Percentiles rank a stretch among this genome's conserved stretches.
Evolutionary conservation across 1,140 invertebrate genomes (phyloP).

Genomic region (Oreohelix idahoensis): DNA sequence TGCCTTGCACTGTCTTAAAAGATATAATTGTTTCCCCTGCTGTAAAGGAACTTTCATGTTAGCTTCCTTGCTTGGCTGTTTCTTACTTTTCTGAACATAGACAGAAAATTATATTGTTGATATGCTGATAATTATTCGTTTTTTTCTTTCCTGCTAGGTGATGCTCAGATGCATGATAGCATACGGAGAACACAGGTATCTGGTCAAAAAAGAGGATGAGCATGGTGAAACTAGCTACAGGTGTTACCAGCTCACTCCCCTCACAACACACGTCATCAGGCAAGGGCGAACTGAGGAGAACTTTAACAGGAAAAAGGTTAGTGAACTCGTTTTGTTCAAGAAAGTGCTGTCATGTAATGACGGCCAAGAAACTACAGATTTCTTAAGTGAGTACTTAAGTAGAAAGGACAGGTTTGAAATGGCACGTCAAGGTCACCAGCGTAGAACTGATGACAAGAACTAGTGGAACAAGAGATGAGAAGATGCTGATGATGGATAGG

Average conservation of each 20-base stretch:
- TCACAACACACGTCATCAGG: neutral
- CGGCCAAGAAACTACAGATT: too few species aligned
- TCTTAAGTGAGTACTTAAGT: neutral
- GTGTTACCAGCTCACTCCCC: neutral
- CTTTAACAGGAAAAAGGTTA: neutral
- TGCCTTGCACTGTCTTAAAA: too few species aligned
- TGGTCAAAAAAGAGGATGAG: slow-evolving; percentile 5
- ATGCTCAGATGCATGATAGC: neutral
- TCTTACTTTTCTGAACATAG: too few species aligned
- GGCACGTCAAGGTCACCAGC: neutral
- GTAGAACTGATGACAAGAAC: neutral
- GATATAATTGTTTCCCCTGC: too few species aligned
- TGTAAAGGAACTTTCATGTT: too few species aligned
- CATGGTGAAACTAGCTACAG: neutral
- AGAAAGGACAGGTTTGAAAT: neutral
- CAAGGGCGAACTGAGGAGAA: neutral
- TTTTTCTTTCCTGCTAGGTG: neutral
- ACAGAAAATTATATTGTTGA: too few species aligned
- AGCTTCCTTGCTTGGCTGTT: too few species aligned
- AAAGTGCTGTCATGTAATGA: too few species aligned
- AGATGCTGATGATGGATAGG: neutral
- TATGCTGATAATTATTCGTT: neutral
- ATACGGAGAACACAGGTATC: slow-evolving; percentile 3
- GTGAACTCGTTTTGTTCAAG: neutral
- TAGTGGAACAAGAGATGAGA: neutral